These are phyloP conservation scores for Teleopsis dalmanni DNA, from an alignment of 1,140 invertebrate genomes.

Conservation along the genomic window DNA sequence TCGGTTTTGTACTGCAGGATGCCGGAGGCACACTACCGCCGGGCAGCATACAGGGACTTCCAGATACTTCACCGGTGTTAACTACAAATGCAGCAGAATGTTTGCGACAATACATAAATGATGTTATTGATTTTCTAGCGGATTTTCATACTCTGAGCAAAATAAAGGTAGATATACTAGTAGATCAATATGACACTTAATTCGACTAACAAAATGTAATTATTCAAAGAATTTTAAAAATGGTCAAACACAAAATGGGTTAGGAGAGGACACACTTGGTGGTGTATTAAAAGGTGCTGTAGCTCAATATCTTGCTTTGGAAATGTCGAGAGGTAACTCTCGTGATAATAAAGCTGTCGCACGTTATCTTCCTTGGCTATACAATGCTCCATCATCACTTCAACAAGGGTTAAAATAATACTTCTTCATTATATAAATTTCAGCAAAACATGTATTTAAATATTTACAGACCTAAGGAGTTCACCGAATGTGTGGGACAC, in stretches of 20 bases:
- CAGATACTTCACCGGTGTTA: slow-evolving; percentile 51
- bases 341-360: slow-evolving; percentile 77
- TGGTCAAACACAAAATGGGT: slow-evolving; percentile 60
- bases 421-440: neutral
- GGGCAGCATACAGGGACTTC: slow-evolving; percentile 38
- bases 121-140: slow-evolving; percentile 90
- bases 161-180: slow-evolving; percentile 70
- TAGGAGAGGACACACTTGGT: slow-evolving; percentile 93
- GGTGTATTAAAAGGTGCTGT: slow-evolving; percentile 91
- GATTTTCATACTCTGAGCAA: slow-evolving; percentile 95
- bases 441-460: slow-evolving; percentile 5
- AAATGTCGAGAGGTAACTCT: slow-evolving; percentile 80
- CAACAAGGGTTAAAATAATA: slow-evolving; percentile 60
- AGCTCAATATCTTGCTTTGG: slow-evolving; percentile 88
- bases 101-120: slow-evolving; percentile 83
- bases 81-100: slow-evolving; percentile 88
- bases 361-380: slow-evolving; percentile 87
- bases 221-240: slow-evolving; percentile 68
- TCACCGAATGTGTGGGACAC: slow-evolving; percentile 90
- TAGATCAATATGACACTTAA: too few relatives aligned
- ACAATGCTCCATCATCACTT: slow-evolving; percentile 71
- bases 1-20: slow-evolving; percentile 76
- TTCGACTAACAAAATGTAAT: neutral
- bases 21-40: slow-evolving; percentile 58
- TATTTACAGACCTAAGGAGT: slow-evolving; percentile 74